Evolutionary conservation across 1,140 invertebrate species (phyloP).

Genomic region (Tetramorium parvispinum): DNA sequence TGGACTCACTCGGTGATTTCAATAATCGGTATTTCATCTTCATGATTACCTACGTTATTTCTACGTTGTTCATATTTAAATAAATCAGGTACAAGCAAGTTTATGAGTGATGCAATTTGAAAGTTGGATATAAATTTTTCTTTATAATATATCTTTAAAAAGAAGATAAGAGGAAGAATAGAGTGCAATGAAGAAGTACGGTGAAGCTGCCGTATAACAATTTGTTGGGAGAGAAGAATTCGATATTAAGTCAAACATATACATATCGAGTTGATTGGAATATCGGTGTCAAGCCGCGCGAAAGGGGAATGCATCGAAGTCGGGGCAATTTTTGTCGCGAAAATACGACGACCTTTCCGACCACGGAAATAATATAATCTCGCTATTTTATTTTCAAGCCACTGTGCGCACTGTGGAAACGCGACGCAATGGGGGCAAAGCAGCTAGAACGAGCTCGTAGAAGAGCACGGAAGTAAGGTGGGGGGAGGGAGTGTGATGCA

Average conservation of each 20-base stretch:
- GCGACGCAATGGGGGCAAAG: conserved; percentile 59
- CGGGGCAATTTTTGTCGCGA: conserved; percentile 70
- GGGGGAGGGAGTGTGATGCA: conserved; percentile 20
- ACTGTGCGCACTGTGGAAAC: conserved; percentile 59
- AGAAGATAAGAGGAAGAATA: neutral
- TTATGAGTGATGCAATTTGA: neutral
- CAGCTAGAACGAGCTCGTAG: conserved; percentile 62
- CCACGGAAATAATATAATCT: conserved; percentile 80
- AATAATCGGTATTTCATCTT: neutral
- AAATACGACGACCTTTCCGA: conserved; percentile 76
- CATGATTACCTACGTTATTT: neutral
- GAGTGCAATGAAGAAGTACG: neutral
- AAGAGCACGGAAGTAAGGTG: conserved; percentile 51
- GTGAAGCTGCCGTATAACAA: neutral
- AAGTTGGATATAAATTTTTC: neutral
- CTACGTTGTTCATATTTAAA: neutral
- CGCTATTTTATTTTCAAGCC: conserved; percentile 78
- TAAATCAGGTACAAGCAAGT: neutral
- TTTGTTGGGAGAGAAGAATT: neutral
- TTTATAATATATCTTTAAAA: neutral
- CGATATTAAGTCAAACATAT: conserved; percentile 28
- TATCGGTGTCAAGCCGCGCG: conserved; percentile 10
- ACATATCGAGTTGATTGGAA: conserved; percentile 35
- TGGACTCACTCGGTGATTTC: neutral
- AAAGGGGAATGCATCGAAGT: conserved; percentile 48